These are phyloP conservation scores for Mustela erminea DNA, from an alignment of 2,797 vertebrate species.

Conservation along the genomic window DNA sequence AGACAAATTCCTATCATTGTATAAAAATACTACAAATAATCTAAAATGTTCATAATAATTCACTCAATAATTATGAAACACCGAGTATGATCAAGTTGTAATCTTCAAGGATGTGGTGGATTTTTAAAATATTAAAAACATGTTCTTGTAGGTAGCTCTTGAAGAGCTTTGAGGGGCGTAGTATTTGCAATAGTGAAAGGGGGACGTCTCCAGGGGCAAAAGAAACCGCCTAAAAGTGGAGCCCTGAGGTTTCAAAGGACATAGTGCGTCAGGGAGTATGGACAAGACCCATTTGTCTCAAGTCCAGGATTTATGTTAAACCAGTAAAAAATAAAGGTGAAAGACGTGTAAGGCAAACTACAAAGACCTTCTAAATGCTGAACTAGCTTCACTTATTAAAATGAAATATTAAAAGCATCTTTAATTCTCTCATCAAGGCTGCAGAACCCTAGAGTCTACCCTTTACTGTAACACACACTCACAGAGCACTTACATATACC, in stretches of 20 bases:
- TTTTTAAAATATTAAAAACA: constrained; percentile 7
- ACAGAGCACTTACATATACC: neutral
- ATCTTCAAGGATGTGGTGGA: neutral
- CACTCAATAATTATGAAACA: constrained; percentile 20
- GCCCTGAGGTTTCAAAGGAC: neutral
- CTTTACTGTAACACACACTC: neutral
- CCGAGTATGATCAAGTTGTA: neutral
- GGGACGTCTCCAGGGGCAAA: neutral
- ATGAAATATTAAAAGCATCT: constrained; percentile 44
- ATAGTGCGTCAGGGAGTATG: neutral
- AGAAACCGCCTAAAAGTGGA: neutral
- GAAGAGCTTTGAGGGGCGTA: neutral
- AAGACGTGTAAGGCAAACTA: neutral
- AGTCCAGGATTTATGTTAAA: neutral
- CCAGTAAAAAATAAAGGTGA: neutral
- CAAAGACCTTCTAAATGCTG: neutral
- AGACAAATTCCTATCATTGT: neutral
- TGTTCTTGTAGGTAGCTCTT: neutral
- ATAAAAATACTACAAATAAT: constrained; percentile 37
- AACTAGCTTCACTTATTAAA: constrained; percentile 1
- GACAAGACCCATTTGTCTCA: neutral
- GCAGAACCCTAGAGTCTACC: neutral
- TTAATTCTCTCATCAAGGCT: neutral
- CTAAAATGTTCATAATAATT: neutral
- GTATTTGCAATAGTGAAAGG: neutral